Base-by-base conservation (phyloP, 37 sponge, comb jelly and placozoan species). In the Diacarnus erythraeanus region DNA sequence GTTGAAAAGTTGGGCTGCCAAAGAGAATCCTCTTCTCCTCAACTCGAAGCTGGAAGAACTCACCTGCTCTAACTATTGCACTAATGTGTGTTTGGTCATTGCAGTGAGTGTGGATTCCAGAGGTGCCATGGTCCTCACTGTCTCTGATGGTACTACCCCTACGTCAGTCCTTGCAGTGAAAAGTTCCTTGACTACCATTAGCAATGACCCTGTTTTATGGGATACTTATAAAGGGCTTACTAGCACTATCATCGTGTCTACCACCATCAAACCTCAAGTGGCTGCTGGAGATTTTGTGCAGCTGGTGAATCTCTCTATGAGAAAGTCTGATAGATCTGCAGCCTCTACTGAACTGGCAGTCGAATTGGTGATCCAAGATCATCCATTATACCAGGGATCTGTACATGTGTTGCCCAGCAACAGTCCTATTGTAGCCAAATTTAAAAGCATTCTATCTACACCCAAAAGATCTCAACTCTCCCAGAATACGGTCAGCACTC, bases 11-110 rank as follows among this genome's bases (percentile, higher is more conserved):
- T 83, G 84, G 84, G 59, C 72, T 15, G 6, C 17, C 22, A 25
- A 27, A 3, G 37, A 72, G 26, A 21, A 27, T 29, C 36, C 30
- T 18, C 30, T 80, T 42, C 31, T 59, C 29, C 12, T 59, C 2
- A 80, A 59, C 6, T 44, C 42, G 1, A 35, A 30, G 38, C 65
- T 82, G n/a, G 64, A 41, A 1, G 75, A 82, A 8, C 15, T 82
- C 2, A 60, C 30, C 9, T 23, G 3, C 6, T 47, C 25, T 27
- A 26, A 72, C 26, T 74, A 63, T 38, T 82, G 75, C 73, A 51
- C 40, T 38, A 60, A 47, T 10, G 37, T 74, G 60, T 64, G 74
- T 47, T 25, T 12, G 56, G 75, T 82, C 23, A 67, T 74, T 0
- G 43, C 75, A 25, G 39, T 74, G 21, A 3, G 12, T 43, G n/a